Base-by-base conservation (phyloP, 2,113 vertebrate species). In the Oncorhynchus masou region DNA sequence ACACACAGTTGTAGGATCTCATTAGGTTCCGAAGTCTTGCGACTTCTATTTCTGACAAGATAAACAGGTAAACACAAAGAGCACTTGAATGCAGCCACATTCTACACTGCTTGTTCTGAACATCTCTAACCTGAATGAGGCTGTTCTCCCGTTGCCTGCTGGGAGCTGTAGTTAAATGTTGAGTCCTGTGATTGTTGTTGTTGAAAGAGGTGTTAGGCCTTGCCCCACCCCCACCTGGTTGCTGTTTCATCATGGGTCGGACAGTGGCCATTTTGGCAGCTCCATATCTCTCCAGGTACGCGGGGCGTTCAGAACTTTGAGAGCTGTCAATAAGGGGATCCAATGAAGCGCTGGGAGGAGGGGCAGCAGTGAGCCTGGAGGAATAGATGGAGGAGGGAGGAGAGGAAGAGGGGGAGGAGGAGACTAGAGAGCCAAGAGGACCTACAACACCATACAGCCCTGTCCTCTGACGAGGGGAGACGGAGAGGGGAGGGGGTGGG, bases 181-280 rank as follows among this genome's bases (percentile, higher is more conserved):
- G 51, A 54, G 51, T 75, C n/a, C 86, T 68, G 51, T 94, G 94
- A 2, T 88, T 91, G 89, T 96, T 98, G 88, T 97, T 97, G 90
- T 95, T 96, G 89, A 93, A 93, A 72, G 95, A 97, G 80, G 95
- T 93, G 88, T 96, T 97, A 27, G 94, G 93, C 84, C 95, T 97
- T 86, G 90, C 90, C 79, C 95, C 94, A 0, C 83, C 74, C 79
- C 95, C 94, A 0, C 81, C 74, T 0, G 86, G 81, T 65, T 82
- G 90, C 25, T 95, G 91, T 77, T 98, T 96, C 59, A 97, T 91
- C 94, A 99, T 99, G 5, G 98, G 97, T 77, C 96, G 94, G 27
- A 99, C 96, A 0, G 98, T 96, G 0, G 95, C 98, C 24, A 96
- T 98, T 78, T 96, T 97, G 74, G 95, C 86, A 72, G 95, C 87